Base-by-base conservation (phyloP, 2,888 invertebrate genomes). In the Penaeus monodon region DNA sequence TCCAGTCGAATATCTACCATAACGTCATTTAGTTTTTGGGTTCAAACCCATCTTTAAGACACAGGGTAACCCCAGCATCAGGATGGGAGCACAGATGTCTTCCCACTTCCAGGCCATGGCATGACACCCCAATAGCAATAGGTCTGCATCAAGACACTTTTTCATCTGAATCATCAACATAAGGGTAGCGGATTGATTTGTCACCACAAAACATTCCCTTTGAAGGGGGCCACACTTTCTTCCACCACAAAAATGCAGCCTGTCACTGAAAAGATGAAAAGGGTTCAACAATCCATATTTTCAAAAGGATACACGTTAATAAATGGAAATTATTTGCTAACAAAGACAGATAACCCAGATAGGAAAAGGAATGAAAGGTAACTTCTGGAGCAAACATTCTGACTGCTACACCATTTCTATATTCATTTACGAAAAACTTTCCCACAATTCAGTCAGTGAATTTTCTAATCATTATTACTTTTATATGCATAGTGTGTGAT, bases 171-270 rank as follows among this genome's bases (percentile, higher is more conserved):
- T 57, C 78, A 78, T 87, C 86, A 63, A 66, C 65, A 79, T 44
- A 87, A 33, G 86, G 83, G 86, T 87, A 87, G 86, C 79, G 38
- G 83, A 87, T 83, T 64, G 86, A 87, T 44, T 73, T 64, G 73
- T 87, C 86, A 74, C 78, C 79, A 65, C 86, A 87, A 87, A 79
- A 87, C 86, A 87, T 87, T 79, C 86, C 86, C 86, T 79, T 82
- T 77, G 83, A 87, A 68, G 86, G 86, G 44, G 83, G 63, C 86
- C 86, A 86, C 83, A 83, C 10, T 87, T 87, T 87, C 86, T 87
- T 87, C n/a, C 86, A 87, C 86, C 86, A 87, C 83, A 83, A 87
- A 87, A 79, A 87, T 83, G 83, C 86, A 70, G 86, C 78, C 78
- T 68, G 77, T 65, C 82, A 87, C 86, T 87, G 86, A 87, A 87